phyloP scores from a whole-genome alignment of 2,113 vertebrate genomes.

The Madoqua kirkii region DNA sequence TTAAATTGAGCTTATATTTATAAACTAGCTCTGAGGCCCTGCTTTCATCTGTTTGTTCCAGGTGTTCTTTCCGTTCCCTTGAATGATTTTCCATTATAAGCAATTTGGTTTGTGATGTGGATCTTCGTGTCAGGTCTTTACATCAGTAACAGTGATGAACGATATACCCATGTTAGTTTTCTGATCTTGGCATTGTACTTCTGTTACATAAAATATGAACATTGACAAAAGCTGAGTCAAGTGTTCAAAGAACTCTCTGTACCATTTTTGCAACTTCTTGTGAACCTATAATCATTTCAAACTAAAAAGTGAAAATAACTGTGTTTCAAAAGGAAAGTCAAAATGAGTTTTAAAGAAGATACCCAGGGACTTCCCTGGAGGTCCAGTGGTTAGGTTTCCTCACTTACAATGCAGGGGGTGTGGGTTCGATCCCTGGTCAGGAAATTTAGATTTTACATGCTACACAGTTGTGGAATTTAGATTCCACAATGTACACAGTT shows the following conservation, averaged over 20 bases:
- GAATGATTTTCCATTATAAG: slow-evolving; percentile 14
- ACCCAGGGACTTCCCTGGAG: neutral
- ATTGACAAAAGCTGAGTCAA: neutral
- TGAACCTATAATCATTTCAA: neutral
- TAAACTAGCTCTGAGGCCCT: neutral
- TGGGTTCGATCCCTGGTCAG: rapidly evolving
- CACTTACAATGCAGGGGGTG: neutral
- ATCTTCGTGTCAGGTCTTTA: neutral
- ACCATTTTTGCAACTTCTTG: neutral
- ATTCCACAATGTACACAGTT: neutral
- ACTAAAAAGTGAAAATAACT: neutral
- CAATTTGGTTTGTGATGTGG: neutral
- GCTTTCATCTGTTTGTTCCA: slow-evolving; percentile 9
- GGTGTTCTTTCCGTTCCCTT: neutral
- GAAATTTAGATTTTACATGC: neutral
- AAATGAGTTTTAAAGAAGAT: neutral
- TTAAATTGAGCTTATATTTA: neutral
- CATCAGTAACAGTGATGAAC: neutral
- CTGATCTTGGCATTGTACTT: neutral
- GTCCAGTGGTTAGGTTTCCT: neutral
- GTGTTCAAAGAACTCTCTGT: neutral
- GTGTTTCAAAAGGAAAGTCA: neutral
- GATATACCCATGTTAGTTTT: neutral
- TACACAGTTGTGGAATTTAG: neutral
- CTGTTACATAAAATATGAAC: neutral